Base-by-base conservation (phyloP, 2,113 vertebrate species). In the Boulengeromyrus knoepffleri region DNA sequence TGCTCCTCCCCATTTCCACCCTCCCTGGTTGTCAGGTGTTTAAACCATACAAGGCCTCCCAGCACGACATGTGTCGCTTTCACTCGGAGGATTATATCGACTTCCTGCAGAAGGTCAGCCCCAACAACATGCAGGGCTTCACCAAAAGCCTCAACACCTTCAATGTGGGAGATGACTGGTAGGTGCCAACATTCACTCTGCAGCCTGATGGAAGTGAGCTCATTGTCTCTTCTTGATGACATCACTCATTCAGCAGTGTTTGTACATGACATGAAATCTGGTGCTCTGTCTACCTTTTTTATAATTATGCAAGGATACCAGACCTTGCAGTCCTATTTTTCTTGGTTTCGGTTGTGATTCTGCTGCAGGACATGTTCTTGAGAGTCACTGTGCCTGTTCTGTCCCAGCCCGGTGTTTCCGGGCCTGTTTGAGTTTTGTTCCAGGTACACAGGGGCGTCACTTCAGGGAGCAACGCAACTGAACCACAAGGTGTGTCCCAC, bases 81-180 rank as follows among this genome's bases (percentile, higher is more conserved):
- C 99, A 99, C 93, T 99, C 99, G 0, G 99, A 99, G 93, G 99
- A 99, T 89, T 99, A 99, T 95, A 99, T 99, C 0, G 99, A 99
- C 93, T 99, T 99, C 95, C 94, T 99, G 77, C 99, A 99, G 96
- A 96, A 99, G 89, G 99, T 99, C 92, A 99, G 98, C 93, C 99
- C 99, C 91, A 99, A 97, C 92, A 99, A 99, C 94, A 99, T 99
- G 98, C 99, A 99, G 93, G 99, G 98, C 90, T 99, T 99, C 96
- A 99, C 99, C 49, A 99, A 99, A 95, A 99, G 99, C 93, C 98
- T 99, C 90, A 99, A 99, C 5, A 96, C 98, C 85, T 99, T 99
- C 94, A 99, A 99, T 0, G 99, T 99, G 49, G 99, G 99, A 0
- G 99, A 99, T 0, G 99, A 99, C 95, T 99, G 99, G 99, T 99